A percentile compares a stretch with the other conserved stretches of the same genome.
Conservation (phyloP, 2,797 vertebrate genomes). For the Crocodylus rhombifer region DNA sequence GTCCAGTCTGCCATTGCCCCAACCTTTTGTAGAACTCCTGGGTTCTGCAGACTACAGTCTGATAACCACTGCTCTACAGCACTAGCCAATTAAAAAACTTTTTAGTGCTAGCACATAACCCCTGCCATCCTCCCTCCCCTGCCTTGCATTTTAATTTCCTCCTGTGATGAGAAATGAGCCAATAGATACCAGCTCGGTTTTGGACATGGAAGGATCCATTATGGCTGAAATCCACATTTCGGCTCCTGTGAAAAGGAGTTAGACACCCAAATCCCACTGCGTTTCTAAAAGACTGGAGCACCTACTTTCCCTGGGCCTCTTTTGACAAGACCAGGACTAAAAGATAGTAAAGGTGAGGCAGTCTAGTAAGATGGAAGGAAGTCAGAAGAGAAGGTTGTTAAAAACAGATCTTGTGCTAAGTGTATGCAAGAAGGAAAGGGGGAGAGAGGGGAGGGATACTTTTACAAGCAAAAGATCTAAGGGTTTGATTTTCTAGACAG, state of each 20-base stretch:
- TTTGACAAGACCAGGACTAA: background rate
- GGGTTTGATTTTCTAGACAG: background rate
- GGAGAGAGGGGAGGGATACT: too few relatives aligned
- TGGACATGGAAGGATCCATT: background rate
- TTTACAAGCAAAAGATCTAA: too few relatives aligned
- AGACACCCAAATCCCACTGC: background rate
- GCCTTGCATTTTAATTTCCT: too few relatives aligned
- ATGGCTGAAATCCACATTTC: background rate
- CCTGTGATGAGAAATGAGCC: too few relatives aligned
- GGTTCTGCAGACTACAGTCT: too few relatives aligned
- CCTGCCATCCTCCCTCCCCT: too few relatives aligned
- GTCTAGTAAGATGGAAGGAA: background rate
- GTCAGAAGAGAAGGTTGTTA: background rate
- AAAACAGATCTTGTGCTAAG: too few relatives aligned
- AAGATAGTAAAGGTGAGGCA: background rate
- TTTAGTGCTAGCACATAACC: too few relatives aligned
- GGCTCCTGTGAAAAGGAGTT: background rate
- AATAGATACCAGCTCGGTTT: fast-evolving
- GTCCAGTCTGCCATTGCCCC: too few relatives aligned
- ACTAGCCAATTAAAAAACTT: too few relatives aligned
- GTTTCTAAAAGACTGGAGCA: background rate
- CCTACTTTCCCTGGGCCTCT: background rate
- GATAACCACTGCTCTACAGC: too few relatives aligned
- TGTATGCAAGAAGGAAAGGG: background rate
- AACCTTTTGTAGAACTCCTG: too few relatives aligned